Evolutionary conservation across 2,797 vertebrate species (phyloP).

Genomic region (Poeciliopsis paucimaculata): DNA sequence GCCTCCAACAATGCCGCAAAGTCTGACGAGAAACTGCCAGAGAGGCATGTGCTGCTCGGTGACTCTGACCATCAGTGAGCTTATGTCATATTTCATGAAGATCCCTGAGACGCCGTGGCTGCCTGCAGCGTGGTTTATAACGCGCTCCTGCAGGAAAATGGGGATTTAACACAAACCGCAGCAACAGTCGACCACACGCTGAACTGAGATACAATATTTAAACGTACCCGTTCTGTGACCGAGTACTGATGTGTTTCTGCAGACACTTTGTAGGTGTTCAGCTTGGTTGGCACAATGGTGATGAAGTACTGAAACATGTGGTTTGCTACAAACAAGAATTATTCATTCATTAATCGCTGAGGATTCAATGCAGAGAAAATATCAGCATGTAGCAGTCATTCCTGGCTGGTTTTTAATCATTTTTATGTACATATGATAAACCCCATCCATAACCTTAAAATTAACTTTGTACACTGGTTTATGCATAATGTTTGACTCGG

Average conservation of each 20-base stretch:
- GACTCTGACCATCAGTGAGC: conserved; percentile 95
- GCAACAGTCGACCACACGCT: not conserved
- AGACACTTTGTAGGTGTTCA: conserved; percentile 90
- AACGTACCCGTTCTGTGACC: conserved; percentile 79
- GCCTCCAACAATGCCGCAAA: conserved; percentile 96
- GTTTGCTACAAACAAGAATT: conserved; percentile 83
- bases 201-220: not conserved
- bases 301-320: conserved; percentile 99
- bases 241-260: conserved; percentile 84
- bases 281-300: conserved; percentile 97
- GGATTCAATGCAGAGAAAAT: not conserved
- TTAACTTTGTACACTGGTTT: not conserved
- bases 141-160: conserved; percentile 84
- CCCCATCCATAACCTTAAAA: not conserved
- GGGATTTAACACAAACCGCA: not conserved
- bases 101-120: conserved; percentile 98
- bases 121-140: conserved; percentile 94
- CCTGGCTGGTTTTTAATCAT: not conserved
- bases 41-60: conserved; percentile 98
- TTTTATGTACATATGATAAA: not conserved
- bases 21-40: conserved; percentile 95
- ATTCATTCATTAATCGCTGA: not conserved
- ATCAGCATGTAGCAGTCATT: not conserved
- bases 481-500: not conserved
- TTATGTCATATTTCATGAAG: conserved; percentile 99